Conservation (phyloP, 2,113 vertebrate genomes). For the Pedetes capensis region DNA sequence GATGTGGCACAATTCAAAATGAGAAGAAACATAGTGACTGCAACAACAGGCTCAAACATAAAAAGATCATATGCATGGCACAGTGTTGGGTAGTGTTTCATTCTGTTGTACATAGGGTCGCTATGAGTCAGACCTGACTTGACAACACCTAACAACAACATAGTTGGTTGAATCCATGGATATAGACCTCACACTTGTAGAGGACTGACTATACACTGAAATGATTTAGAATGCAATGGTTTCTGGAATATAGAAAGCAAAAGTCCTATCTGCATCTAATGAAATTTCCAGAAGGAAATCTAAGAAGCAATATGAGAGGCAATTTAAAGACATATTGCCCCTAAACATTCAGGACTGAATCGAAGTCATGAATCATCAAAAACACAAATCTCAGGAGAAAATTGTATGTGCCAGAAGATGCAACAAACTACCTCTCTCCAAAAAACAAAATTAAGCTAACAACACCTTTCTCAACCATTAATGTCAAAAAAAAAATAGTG, state of each 20-base stretch:
- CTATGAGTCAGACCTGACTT: too few relatives aligned
- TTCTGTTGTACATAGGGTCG: too few relatives aligned
- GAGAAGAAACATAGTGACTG: too few relatives aligned
- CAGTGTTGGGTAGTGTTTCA: too few relatives aligned
- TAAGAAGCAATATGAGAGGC: not conserved
- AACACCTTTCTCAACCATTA: not conserved
- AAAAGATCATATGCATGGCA: too few relatives aligned
- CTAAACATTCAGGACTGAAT: slow-evolving; percentile 9
- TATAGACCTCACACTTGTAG: not conserved
- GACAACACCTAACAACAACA: too few relatives aligned
- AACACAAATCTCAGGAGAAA: not conserved
- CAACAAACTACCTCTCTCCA: not conserved
- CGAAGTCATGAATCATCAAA: not conserved
- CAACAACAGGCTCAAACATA: too few relatives aligned
- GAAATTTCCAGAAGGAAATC: not conserved
- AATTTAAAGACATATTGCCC: not conserved
- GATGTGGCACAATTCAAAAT: too few relatives aligned
- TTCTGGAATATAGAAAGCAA: not conserved
- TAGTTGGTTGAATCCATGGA: not conserved
- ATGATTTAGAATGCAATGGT: not conserved
- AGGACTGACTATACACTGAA: not conserved
- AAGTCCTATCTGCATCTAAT: not conserved
- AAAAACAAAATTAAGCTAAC: not conserved
- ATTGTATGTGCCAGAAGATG: not conserved
- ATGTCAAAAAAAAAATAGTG: not conserved